A percentile compares a stretch with the other conserved stretches of the same genome.
Conservation (phyloP, 2,888 invertebrate genomes). For the Carpatolechia fugitivella region DNA sequence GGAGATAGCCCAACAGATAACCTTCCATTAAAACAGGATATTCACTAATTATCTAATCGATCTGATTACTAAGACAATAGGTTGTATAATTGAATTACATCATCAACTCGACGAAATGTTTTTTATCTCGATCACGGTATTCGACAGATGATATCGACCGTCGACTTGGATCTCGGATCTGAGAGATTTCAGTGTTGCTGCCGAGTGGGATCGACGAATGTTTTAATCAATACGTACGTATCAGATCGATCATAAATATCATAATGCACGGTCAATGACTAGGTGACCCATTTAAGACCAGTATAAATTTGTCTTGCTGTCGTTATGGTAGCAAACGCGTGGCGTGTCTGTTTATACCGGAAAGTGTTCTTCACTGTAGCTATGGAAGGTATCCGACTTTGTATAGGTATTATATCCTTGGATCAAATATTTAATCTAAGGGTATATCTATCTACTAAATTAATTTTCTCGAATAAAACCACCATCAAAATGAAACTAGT, state of each 20-base stretch:
- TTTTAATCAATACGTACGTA: conserved; percentile 11
- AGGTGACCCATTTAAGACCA: too few species aligned
- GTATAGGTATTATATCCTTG: too few species aligned
- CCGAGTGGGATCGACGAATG: conserved; percentile 29
- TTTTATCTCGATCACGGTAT: conserved; percentile 40
- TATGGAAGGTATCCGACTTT: too few species aligned
- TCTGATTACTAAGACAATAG: conserved; percentile 36
- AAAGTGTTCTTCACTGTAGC: too few species aligned
- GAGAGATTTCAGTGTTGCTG: conserved; percentile 31
- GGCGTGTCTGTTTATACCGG: too few species aligned
- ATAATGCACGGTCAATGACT: too few species aligned
- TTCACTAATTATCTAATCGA: conserved; percentile 32
- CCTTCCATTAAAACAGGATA: conserved; percentile 18
- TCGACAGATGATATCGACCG: conserved; percentile 39
- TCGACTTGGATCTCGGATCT: conserved; percentile 28
- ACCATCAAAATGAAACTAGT: too few species aligned
- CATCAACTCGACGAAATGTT: conserved; percentile 39
- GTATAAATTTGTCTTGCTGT: too few species aligned
- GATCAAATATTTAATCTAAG: too few species aligned
- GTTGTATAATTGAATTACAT: conserved; percentile 47
- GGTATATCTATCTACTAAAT: too few species aligned
- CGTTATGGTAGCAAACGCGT: too few species aligned
- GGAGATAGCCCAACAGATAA: conserved; percentile 21
- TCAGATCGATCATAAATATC: background rate
- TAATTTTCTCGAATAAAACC: too few species aligned